Base-by-base conservation (phyloP, 1,140 invertebrate genomes). In the Drosophila busckii region DNA sequence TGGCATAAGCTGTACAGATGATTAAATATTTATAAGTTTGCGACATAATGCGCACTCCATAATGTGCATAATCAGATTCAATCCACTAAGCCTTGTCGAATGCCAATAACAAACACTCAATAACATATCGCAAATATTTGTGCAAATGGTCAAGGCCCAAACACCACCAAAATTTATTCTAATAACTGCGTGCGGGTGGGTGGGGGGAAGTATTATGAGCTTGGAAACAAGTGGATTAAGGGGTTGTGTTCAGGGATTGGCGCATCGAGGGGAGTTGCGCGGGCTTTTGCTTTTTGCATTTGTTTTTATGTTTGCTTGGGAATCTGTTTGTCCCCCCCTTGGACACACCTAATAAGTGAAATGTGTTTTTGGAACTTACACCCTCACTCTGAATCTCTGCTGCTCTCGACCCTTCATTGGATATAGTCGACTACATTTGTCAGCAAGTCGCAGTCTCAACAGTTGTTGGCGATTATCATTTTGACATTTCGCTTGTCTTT, bases 401-500 rank as follows among this genome's bases (percentile, higher is more conserved):
- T 1, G 1, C 10, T 15, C 5, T 1, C n/a, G 10, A 12, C 20
- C n/a, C 25, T 8, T 4, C 19, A 25, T 38, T 19, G 23, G 13
- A 4, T 34, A 42, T 28, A 55, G 29, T 32, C 31, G 42, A 54
- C 40, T 62, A 84, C 71, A 84, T 84, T 84, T 84, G 67, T 78
- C 71, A 84, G 63, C 68, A 58, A 62, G 38, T 42, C 60, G 73
- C 61, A 65, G 66, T 58, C 49, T 63, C 71, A 85, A 78, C 83
- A 85, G 82, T 85, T 85, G 83, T 85, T 85, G 71, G 62, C 71
- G 83, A 85, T 85, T 85, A 85, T 85, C 82, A 83, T 76, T 80
- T 66, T 76, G 70, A 83, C 75, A 83, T 66, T n/a, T 69, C 56
- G 63, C 52, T 55, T 38, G 29, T 49, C 64, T 49, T 58, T 34